These are phyloP conservation scores for Tragelaphus buxtoni DNA, from an alignment of 2,113 vertebrate genomes.

Conservation along the genomic window DNA sequence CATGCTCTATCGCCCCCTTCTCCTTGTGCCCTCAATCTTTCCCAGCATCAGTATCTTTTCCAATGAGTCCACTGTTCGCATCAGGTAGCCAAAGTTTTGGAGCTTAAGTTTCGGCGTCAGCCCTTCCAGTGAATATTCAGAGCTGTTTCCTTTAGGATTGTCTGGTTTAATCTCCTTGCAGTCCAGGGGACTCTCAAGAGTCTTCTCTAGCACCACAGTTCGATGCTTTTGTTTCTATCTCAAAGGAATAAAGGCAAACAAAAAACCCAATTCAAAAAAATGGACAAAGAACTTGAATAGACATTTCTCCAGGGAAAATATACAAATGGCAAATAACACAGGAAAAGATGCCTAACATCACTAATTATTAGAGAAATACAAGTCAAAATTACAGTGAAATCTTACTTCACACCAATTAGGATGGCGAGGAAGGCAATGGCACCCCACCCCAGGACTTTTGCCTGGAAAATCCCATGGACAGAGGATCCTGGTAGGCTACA, in stretches of 20 bases:
- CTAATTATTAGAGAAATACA: not conserved
- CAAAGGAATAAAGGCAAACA: not conserved
- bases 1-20: not conserved
- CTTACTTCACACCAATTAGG: not conserved
- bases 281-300: not conserved
- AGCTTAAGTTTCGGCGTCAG: not conserved
- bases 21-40: not conserved
- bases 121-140: not conserved
- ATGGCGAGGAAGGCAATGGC: not conserved
- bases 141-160: not conserved
- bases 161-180: not conserved
- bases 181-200: not conserved
- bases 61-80: not conserved
- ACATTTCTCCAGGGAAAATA: not conserved
- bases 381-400: not conserved
- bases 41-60: not conserved
- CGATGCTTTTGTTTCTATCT: not conserved
- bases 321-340: not conserved
- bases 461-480: no score
- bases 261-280: not conserved
- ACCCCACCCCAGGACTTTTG: no score
- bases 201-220: not conserved
- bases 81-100: not conserved
- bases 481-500: no score
- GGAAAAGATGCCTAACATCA: not conserved